Evolutionary conservation across 2,797 vertebrate genomes (phyloP).

Genomic region (Luscinia megarhynchos): DNA sequence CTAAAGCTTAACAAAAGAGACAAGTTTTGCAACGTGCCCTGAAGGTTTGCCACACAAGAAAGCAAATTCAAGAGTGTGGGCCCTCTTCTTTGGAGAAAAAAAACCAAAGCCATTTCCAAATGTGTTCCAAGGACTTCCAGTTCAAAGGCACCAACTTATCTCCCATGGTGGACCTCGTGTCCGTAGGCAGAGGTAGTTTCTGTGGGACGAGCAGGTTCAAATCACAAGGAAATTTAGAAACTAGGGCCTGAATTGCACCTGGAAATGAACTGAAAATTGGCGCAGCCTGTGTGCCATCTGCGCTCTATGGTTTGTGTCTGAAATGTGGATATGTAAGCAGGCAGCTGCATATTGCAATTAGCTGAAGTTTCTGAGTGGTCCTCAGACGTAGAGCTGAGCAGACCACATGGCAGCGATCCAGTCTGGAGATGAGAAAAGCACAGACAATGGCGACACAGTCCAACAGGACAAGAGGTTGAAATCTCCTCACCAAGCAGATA

Average conservation of each 20-base stretch:
- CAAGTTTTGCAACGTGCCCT: background rate
- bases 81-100: background rate
- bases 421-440: constrained; percentile 69
- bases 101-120: background rate
- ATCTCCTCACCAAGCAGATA: constrained; percentile 63
- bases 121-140: background rate
- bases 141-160: constrained; percentile 5
- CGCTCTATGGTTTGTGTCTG: constrained; percentile 64
- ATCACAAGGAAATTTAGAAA: constrained; percentile 58
- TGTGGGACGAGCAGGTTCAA: constrained; percentile 17
- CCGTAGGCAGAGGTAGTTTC: background rate
- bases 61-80: constrained; percentile 16
- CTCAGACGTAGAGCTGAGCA: constrained; percentile 70
- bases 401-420: constrained; percentile 71
- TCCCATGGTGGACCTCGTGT: background rate
- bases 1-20: constrained; percentile 27
- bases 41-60: constrained; percentile 16
- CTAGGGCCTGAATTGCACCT: constrained; percentile 65
- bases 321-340: constrained; percentile 70
- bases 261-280: constrained; percentile 69
- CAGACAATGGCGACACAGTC: constrained; percentile 66
- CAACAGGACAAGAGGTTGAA: constrained; percentile 72
- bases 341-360: constrained; percentile 70
- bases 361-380: constrained; percentile 72
- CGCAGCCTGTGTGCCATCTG: constrained; percentile 68